Base-by-base conservation (phyloP, 2,113 vertebrate species). In the Pogonocichla stellata region DNA sequence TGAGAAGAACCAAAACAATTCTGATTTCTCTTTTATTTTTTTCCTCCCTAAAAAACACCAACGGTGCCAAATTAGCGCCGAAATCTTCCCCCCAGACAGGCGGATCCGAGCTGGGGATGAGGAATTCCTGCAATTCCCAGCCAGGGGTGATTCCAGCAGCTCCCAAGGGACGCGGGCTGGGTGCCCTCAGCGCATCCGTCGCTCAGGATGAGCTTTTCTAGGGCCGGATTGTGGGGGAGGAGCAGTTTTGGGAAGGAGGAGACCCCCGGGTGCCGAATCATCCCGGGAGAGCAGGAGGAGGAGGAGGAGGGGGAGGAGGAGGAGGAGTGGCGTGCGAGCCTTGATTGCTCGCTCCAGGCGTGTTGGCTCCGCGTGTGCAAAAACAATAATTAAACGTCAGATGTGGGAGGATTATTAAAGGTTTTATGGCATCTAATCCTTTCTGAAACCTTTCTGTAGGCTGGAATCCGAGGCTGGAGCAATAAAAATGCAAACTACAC, bases 401-500 rank as follows among this genome's bases (percentile, higher is more conserved):
- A 90, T 92, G 95, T 96, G 95, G 96, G 96, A 89, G 92, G 92
- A 95, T 96, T 95, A 96, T 96, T 94, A 94, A 96, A 94, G 96
- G 95, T 95, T 95, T 97, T 94, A 95, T 93, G 86, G 95, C 90
- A 88, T 95, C 94, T 94, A 95, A 95, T 96, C 93, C 93, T 94
- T 91, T 96, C 87, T 86, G 86, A 94, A 95, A 95, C 96, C 94
- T 93, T 95, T 96, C 96, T 88, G 95, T 94, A 65, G 92, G 93
- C 90, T 97, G 96, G 79, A 92, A 90, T 86, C 94, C 74, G 92
- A 93, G 95, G 90, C 87, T 91, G 89, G 82, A 95, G 94, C 95
- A 93, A 96, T 97, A 92, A 95, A 96, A 96, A 96, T 94, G 95
- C 94, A 94, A 96, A 96, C 96, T 87, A 94, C 93, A 81, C 95